Evolutionary conservation across 1,140 invertebrate genomes (phyloP).

Genomic region (Nymphalis io): DNA sequence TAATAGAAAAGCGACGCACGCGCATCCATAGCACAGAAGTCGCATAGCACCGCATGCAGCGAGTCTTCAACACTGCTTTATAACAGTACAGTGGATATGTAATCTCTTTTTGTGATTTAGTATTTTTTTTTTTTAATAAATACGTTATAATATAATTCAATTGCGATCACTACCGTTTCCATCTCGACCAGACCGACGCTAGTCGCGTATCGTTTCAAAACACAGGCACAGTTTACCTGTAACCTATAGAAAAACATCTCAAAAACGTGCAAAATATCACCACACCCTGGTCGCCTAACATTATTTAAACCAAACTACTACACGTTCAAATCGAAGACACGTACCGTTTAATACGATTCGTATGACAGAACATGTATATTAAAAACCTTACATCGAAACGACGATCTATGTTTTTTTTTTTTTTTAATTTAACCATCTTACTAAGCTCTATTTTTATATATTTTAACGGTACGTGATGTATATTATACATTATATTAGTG

Average conservation of each 20-base stretch:
- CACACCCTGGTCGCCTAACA: constrained; percentile 80
- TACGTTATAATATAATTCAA: constrained; percentile 61
- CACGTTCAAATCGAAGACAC: constrained; percentile 64
- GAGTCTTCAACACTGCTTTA: no score
- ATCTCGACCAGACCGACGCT: constrained; percentile 59
- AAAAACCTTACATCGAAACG: constrained; percentile 71
- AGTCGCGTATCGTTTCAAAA: constrained; percentile 56
- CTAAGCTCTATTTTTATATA: constrained; percentile 78
- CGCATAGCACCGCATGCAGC: no score
- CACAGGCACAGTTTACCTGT: constrained; percentile 59
- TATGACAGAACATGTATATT: constrained; percentile 70
- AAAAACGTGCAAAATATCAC: constrained; percentile 81
- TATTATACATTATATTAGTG: constrained; percentile 78
- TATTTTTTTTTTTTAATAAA: constrained; percentile 48
- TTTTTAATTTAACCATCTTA: constrained; percentile 73
- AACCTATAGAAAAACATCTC: constrained; percentile 75
- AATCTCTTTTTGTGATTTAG: constrained; percentile 69
- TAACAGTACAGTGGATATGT: constrained; percentile 69
- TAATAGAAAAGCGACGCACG: no score
- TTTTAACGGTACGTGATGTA: constrained; percentile 74
- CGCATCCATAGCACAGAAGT: no score
- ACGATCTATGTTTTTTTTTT: constrained; percentile 71
- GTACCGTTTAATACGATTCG: constrained; percentile 69
- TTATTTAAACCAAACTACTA: constrained; percentile 77
- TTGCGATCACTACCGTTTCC: constrained; percentile 63